Evolutionary conservation across 2,888 invertebrate genomes (phyloP).

Genomic region (Hirtodrosophila trivittata): DNA sequence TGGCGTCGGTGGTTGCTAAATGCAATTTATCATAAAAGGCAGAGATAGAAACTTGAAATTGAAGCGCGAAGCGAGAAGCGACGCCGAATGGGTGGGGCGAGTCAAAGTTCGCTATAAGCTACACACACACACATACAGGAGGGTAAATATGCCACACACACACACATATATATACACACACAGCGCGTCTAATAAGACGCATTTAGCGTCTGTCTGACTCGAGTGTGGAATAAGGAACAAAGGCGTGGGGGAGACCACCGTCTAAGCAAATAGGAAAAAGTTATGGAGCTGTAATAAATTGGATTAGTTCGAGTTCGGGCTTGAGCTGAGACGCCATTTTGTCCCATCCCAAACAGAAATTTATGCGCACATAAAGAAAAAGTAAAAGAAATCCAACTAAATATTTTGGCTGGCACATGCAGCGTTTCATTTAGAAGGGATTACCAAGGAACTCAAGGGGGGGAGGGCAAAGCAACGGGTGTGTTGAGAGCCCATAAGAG

Average conservation of each 20-base stretch:
- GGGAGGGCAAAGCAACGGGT: background rate
- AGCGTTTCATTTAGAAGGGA: conserved; percentile 70
- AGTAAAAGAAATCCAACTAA: conserved; percentile 55
- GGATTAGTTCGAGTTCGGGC: conserved; percentile 81
- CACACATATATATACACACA: conserved; percentile 24
- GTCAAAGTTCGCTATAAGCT: conserved; percentile 64
- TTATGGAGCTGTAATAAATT: conserved; percentile 83
- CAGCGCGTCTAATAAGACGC: conserved; percentile 73
- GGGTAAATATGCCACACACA: conserved; percentile 73
- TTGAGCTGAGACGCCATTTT: conserved; percentile 78
- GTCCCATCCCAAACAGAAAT: conserved; percentile 35
- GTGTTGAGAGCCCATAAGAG: conserved; percentile 32
- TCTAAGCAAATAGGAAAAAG: conserved; percentile 79
- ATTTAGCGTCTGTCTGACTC: conserved; percentile 69
- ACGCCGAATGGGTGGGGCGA: conserved; percentile 34
- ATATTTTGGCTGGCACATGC: conserved; percentile 56
- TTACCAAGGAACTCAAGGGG: conserved; percentile 43
- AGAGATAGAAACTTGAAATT: conserved; percentile 70
- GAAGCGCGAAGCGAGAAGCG: conserved; percentile 52
- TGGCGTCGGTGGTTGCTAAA: conserved; percentile 75
- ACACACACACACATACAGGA: conserved; percentile 46
- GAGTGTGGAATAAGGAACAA: conserved; percentile 30
- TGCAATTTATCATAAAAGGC: conserved; percentile 79
- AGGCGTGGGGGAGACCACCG: conserved; percentile 11
- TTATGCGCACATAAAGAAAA: conserved; percentile 56